Conservation (phyloP, 2,888 invertebrate genomes). For the Hypomecis punctinalis region DNA sequence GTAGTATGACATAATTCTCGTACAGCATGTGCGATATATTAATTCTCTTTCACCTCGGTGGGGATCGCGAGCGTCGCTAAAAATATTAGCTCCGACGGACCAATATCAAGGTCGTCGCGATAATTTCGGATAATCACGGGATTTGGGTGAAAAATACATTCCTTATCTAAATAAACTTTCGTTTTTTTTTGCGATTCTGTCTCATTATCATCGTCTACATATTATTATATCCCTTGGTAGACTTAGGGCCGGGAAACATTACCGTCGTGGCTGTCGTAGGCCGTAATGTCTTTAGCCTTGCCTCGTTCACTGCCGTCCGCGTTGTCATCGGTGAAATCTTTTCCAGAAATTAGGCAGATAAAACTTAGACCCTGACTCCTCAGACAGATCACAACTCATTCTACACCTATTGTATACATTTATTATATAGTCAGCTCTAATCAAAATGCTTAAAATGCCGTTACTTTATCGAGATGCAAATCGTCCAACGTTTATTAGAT, state of each 20-base stretch:
- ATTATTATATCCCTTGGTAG: neutral
- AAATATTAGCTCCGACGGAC: conserved; percentile 72
- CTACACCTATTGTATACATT: no score
- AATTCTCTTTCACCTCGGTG: conserved; percentile 66
- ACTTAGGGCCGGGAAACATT: no score
- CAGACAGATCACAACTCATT: no score
- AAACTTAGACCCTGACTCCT: no score
- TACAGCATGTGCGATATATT: conserved; percentile 63
- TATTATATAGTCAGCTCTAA: no score
- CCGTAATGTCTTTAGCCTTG: no score
- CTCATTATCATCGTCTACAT: neutral
- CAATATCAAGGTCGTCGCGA: conserved; percentile 74
- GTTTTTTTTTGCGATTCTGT: neutral
- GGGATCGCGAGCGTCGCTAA: conserved; percentile 70
- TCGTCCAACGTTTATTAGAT: neutral
- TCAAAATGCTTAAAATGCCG: neutral
- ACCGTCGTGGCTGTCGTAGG: no score
- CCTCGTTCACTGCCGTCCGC: no score
- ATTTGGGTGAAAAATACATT: conserved; percentile 35
- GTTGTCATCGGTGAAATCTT: no score
- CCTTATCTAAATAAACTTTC: conserved; percentile 21
- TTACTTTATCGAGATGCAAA: neutral
- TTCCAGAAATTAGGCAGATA: no score
- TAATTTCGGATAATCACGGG: conserved; percentile 55
- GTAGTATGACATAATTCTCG: conserved; percentile 64